These are phyloP conservation scores for Hyphantria cunea DNA, from an alignment of 1,140 invertebrate species.

Conservation along the genomic window DNA sequence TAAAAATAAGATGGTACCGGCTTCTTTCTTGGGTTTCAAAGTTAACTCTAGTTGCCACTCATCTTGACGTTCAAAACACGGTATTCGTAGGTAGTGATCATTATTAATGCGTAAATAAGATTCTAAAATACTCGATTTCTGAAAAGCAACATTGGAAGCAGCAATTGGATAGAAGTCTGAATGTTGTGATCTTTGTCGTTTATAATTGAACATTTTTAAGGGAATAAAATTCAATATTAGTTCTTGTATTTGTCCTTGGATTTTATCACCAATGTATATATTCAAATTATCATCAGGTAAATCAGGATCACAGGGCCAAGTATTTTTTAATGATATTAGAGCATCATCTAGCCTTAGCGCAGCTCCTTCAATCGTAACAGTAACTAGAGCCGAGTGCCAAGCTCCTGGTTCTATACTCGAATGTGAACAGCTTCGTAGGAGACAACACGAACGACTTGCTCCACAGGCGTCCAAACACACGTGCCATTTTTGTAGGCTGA, in stretches of 20 bases:
- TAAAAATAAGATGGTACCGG: slow-evolving; percentile 61
- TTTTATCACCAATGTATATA: slow-evolving; percentile 59
- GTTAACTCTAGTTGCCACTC: slow-evolving; percentile 65
- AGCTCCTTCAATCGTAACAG: slow-evolving; percentile 59
- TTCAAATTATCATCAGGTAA: slow-evolving; percentile 53
- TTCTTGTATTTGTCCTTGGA: slow-evolving; percentile 68
- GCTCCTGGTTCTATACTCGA: slow-evolving; percentile 47
- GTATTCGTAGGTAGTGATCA: slow-evolving; percentile 60
- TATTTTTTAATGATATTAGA: slow-evolving; percentile 41
- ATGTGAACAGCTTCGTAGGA: slow-evolving; percentile 57
- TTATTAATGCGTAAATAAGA: slow-evolving; percentile 53
- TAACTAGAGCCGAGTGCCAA: slow-evolving; percentile 61
- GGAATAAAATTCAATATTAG: slow-evolving; percentile 69
- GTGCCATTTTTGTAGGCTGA: slow-evolving; percentile 69
- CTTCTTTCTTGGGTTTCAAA: slow-evolving; percentile 54
- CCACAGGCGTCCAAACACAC: slow-evolving; percentile 64
- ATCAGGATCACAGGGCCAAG: slow-evolving; percentile 63
- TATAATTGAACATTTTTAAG: slow-evolving; percentile 43
- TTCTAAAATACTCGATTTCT: slow-evolving; percentile 61
- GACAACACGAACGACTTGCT: slow-evolving; percentile 44
- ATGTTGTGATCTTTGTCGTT: slow-evolving; percentile 36
- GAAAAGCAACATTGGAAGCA: slow-evolving; percentile 61
- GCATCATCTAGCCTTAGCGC: slow-evolving; percentile 60
- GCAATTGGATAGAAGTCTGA: slow-evolving; percentile 47
- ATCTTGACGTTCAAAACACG: slow-evolving; percentile 56